Base-by-base conservation (phyloP, 1,140 invertebrate species). In the Lanistes nyassanus region DNA sequence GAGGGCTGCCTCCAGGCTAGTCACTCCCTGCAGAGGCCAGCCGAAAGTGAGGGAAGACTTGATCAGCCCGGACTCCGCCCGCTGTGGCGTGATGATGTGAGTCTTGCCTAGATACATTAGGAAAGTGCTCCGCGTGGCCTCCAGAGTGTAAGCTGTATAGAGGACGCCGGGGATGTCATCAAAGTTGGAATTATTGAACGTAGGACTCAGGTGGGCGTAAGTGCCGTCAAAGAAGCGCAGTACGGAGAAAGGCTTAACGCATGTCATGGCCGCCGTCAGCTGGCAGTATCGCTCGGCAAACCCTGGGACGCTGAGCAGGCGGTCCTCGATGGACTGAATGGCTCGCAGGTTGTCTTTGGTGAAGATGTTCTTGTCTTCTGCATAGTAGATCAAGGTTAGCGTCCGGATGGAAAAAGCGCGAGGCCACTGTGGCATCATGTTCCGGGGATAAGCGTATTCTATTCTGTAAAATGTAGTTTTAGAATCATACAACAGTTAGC, bases 211-310 rank as follows among this genome's bases (percentile, higher is more conserved):
- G 36, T 26, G 39, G 0, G 72, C 34, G 68, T 62, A 77, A 4
- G 81, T 78, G 21, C 81, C 81, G 62, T 82, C 81, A 51, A 82
- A 82, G 31, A 77, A 80, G 36, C 81, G 53, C 11, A 82, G 62
- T 6, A 80, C 66, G 9, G 81, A 82, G 3, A 65, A 56, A 1
- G 74, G 69, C 26, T 51, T 76, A 23, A 51, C 39, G 70, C 81
- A 82, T 19, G 64, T 58, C 3, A 7, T 21, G n/a, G 13, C 34
- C 13, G 51, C 9, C 31, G 76, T 62, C 34, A 79, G 26, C 65
- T 78, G 75, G 69, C 80, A 82, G 47, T 78, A 80, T 60, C 16
- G 53, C 13, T 71, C 62, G 29, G 73, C 51, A 67, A 76, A 82
- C 36, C 69, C 36, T 23, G n/a, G 19, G 3, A 75, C 60, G 37